Evolutionary conservation across 2,888 invertebrate genomes (phyloP), one percentile per base, ranked within the genome.

Genomic region (Schrankia costaestrigalis): DNA sequence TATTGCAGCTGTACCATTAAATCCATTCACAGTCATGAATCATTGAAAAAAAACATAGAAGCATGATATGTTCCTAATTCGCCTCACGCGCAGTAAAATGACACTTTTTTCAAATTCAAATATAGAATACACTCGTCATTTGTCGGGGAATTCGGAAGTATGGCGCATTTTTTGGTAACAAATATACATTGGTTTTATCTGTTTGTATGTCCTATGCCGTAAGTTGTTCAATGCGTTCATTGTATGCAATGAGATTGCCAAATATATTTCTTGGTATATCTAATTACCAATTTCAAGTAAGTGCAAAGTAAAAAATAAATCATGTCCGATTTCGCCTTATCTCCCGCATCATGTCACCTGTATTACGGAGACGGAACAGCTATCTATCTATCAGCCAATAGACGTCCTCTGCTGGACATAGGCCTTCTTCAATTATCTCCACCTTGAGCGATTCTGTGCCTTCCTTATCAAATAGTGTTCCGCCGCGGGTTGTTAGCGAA

Each of bases 141-240:
- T 47, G 67, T 44, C 64, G 63, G 59, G 56, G 71, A 68, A 71
- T 69, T 63, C 71, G 71, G 71, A 71, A 67, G 43, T 50, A 39
- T 2, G 39, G 40, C 48, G 52, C 55, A 49, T 56, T 53, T 54
- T 45, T 58, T 18, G 28, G 40, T 33, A 18, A 36, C 31, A 38
- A 38, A 35, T 45, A 50, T 26, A 28, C 26, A 25, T 28, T 15
- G 41, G 31, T 48, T 38, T 48, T 41, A n/a, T n/a, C n/a, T 54
- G 34, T 48, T 41, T 54, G 33, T 41, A 3, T 21, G 37, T 21
- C 38, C 37, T 26, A 12, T 22, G 27, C 25, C 32, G 25, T 15
- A 15, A 15, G 25, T 8, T 21, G 31, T 12, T 11, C 10, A 10
- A 15, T 10, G 28, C 15, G 23, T 28, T 7, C 19, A 19, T 18